Percentiles rank a stretch among this genome's conserved stretches.
These are phyloP conservation scores for Aphidius colemani DNA, from an alignment of 2,888 invertebrate genomes.

Conservation along the genomic window DNA sequence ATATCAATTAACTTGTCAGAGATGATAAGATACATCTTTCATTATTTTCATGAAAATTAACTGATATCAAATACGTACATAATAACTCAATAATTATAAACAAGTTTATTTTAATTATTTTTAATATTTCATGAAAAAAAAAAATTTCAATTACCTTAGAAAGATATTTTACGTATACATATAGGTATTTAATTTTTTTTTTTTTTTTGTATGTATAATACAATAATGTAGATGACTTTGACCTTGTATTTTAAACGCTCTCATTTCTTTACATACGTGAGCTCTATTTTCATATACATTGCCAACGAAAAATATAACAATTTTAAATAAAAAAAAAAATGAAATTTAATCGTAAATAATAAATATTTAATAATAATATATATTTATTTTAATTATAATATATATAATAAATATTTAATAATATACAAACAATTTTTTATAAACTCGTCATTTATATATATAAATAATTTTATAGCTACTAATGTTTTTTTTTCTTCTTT, in stretches of 20 bases:
- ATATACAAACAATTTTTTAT: no score
- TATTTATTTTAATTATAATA: no score
- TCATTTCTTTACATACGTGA: background rate
- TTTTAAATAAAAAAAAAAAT: no score
- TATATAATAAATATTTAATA: no score
- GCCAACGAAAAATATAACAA: no score
- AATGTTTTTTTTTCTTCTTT: no score
- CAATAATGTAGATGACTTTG: background rate
- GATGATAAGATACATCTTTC: conserved; percentile 9
- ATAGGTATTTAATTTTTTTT: background rate
- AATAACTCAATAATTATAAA: background rate
- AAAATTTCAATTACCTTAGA: background rate
- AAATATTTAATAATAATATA: no score
- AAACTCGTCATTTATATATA: no score
- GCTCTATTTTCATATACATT: no score
- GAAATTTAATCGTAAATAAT: no score
- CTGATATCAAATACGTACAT: background rate
- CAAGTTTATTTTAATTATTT: background rate
- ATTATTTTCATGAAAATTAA: background rate
- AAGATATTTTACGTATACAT: background rate
- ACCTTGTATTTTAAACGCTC: background rate
- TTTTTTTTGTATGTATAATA: background rate
- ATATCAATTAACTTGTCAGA: conserved; percentile 20
- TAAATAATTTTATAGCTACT: no score
- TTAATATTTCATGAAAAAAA: background rate